Evolutionary conservation across 2,113 vertebrate species (phyloP).

Genomic region (Chloebia gouldiae): DNA sequence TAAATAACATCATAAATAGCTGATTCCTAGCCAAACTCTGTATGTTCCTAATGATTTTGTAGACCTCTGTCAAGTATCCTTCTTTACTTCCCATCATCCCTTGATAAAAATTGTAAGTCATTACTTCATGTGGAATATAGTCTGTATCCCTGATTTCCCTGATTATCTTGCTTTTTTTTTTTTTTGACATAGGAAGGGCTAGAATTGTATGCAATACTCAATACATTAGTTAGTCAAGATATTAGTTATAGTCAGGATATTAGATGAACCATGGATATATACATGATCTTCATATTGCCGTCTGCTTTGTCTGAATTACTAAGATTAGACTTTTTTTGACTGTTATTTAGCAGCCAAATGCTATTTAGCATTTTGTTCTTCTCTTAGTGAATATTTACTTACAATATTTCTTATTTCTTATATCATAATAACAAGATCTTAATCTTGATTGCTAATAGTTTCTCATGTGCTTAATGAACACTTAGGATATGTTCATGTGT

Average conservation of each 20-base stretch:
- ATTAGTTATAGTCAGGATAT: not conserved
- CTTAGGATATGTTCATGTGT: not conserved
- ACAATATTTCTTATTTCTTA: not conserved
- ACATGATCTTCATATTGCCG: not conserved
- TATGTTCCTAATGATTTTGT: not conserved
- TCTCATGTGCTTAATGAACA: not conserved
- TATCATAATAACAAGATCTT: not conserved
- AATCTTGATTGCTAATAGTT: not conserved
- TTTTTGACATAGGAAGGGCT: not conserved
- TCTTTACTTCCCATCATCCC: not conserved
- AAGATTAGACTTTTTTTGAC: not conserved
- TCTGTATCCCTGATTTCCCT: not conserved
- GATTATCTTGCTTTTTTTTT: not conserved
- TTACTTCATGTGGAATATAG: not conserved
- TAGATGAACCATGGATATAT: not conserved
- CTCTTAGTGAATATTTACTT: not conserved
- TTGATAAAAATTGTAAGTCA: not conserved
- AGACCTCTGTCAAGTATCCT: not conserved
- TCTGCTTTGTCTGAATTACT: not conserved
- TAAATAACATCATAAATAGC: not conserved
- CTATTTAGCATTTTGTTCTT: no score
- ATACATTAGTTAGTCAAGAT: not conserved
- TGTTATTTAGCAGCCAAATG: not conserved
- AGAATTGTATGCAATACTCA: not conserved
- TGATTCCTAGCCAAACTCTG: not conserved